phyloP scores from a whole-genome alignment of 2,888 invertebrate genomes.

The Cephonodes hylas region DNA sequence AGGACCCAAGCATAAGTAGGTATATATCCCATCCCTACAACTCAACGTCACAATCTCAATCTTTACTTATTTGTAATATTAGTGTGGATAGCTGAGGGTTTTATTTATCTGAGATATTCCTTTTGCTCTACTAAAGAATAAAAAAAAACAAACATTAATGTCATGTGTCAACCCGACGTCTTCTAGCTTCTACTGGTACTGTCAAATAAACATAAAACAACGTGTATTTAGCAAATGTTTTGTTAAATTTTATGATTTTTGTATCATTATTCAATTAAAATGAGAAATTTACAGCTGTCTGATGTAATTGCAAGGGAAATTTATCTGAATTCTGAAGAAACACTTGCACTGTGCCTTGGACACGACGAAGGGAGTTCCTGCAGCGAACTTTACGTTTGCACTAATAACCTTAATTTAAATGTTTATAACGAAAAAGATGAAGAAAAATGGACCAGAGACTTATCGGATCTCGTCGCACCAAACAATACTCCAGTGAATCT shows the following conservation, averaged over 20 bases:
- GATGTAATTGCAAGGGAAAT: slow-evolving; percentile 50
- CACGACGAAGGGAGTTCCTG: slow-evolving; percentile 53
- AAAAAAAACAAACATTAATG: not conserved
- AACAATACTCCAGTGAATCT: slow-evolving; percentile 72
- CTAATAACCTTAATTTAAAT: slow-evolving; percentile 58
- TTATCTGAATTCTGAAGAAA: slow-evolving; percentile 37
- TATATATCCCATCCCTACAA: no score
- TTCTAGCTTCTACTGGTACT: not conserved
- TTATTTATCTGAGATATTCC: no score
- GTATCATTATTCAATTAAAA: slow-evolving; percentile 28
- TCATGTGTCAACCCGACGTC: not conserved
- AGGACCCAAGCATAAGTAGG: no score
- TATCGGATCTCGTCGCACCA: slow-evolving; percentile 52
- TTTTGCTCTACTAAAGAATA: no score
- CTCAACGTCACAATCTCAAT: no score
- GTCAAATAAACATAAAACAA: not conserved
- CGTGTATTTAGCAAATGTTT: not conserved
- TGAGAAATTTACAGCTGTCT: slow-evolving; percentile 68
- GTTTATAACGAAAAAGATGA: slow-evolving; percentile 52
- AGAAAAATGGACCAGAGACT: slow-evolving; percentile 55
- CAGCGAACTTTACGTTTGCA: slow-evolving; percentile 60
- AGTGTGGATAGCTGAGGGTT: no score
- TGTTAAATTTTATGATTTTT: not conserved
- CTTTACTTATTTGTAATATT: no score
- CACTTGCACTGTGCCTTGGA: slow-evolving; percentile 52